Percentiles rank a stretch among this genome's conserved stretches.
phyloP scores from a whole-genome alignment of 53 echinoderm and acorn worm genomes.

The Paracentrotus lividus region DNA sequence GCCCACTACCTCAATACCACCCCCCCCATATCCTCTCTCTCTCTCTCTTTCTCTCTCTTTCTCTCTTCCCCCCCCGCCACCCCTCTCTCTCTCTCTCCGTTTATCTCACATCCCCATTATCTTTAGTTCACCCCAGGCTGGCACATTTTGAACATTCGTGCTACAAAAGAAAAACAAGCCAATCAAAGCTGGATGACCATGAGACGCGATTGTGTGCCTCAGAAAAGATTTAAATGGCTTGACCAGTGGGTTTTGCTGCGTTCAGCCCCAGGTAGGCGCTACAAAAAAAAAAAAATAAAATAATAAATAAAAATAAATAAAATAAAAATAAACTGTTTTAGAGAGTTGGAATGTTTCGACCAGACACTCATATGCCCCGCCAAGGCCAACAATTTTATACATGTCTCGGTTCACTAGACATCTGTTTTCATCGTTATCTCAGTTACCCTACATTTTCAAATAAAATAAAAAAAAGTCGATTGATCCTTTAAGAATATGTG shows the following conservation, averaged over 20 bases:
- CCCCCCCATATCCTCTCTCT: neutral
- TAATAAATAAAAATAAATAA: neutral
- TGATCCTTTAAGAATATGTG: neutral
- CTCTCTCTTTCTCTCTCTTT: neutral
- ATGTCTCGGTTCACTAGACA: neutral
- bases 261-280: neutral
- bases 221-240: neutral
- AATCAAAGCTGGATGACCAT: neutral
- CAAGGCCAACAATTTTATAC: neutral
- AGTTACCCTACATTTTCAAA: neutral
- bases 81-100: neutral
- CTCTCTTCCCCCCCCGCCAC: neutral
- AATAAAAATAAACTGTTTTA: neutral
- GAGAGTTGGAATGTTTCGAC: neutral
- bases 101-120: neutral
- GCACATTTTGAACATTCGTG: conserved; percentile 7
- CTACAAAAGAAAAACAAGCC: neutral
- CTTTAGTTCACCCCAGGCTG: no score
- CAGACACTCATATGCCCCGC: neutral
- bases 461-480: neutral
- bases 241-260: neutral
- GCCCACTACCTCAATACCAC: neutral
- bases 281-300: no score
- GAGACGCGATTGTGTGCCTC: neutral
- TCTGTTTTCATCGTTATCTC: neutral